phyloP scores from a whole-genome alignment of 2,113 vertebrate species.

The Phycodurus eques region DNA sequence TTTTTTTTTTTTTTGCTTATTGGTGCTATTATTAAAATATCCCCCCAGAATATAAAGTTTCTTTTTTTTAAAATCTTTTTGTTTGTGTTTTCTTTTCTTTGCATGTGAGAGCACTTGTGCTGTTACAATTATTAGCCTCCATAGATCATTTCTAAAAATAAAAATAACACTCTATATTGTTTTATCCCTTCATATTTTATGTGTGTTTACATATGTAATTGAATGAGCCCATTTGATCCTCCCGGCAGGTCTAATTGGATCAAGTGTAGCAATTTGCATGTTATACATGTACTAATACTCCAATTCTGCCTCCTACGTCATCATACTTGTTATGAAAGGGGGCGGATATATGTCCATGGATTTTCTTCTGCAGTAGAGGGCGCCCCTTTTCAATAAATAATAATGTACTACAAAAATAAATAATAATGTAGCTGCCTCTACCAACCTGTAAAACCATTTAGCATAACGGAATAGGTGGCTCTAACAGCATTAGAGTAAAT shows the following conservation, averaged over 20 bases:
- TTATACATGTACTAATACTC: background rate
- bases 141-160: background rate
- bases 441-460: no score
- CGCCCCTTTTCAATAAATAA: background rate
- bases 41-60: background rate
- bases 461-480: no score
- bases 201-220: background rate
- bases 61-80: background rate
- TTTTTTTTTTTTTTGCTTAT: background rate
- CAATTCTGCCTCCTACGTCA: background rate
- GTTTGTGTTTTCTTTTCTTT: background rate
- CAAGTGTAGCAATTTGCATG: background rate
- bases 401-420: no score
- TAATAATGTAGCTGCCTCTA: background rate
- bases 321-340: background rate
- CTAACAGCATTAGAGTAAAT: no score
- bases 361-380: background rate
- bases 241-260: background rate
- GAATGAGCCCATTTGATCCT: background rate
- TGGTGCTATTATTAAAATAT: background rate
- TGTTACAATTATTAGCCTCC: background rate
- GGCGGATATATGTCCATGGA: background rate
- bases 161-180: background rate
- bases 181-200: background rate
- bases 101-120: background rate